A percentile compares a stretch with the other conserved stretches of the same genome.
Evolutionary conservation across 2,888 invertebrate genomes (phyloP).

Genomic region (Tenthredo notha): DNA sequence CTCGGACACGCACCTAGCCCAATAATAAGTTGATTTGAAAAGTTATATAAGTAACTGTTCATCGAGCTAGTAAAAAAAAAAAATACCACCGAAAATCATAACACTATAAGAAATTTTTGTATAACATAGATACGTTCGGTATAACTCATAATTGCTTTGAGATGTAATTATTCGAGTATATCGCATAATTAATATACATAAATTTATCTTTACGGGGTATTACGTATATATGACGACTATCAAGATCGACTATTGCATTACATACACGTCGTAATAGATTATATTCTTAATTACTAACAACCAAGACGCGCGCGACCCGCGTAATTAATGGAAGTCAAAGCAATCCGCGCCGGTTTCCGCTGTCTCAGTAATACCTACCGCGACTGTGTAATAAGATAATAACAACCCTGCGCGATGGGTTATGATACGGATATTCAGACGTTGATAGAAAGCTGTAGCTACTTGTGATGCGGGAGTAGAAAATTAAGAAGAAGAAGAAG

Average conservation of each 20-base stretch:
- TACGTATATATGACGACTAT: background rate
- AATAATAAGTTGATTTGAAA: constrained; percentile 53
- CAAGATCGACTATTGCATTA: background rate
- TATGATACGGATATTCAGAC: constrained; percentile 10
- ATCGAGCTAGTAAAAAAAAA: background rate
- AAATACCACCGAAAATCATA: background rate
- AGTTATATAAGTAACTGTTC: constrained; percentile 58
- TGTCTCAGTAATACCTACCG: constrained; percentile 54
- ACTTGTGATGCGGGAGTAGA: background rate
- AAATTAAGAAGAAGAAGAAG: background rate
- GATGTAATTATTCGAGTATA: background rate
- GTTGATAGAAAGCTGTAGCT: constrained; percentile 21
- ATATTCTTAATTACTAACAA: constrained; percentile 60
- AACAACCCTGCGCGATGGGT: constrained; percentile 16
- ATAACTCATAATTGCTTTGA: too few relatives aligned
- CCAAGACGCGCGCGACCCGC: constrained; percentile 58
- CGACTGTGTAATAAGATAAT: constrained; percentile 66
- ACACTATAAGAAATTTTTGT: background rate
- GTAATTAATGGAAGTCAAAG: constrained; percentile 67
- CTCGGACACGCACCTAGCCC: constrained; percentile 66
- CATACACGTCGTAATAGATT: background rate
- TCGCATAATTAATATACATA: background rate
- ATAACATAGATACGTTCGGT: too few relatives aligned
- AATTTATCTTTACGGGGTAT: background rate
- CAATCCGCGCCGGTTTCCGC: constrained; percentile 66